These are phyloP conservation scores for Bombus soroeensis DNA, from an alignment of 1,140 invertebrate genomes.

Conservation along the genomic window DNA sequence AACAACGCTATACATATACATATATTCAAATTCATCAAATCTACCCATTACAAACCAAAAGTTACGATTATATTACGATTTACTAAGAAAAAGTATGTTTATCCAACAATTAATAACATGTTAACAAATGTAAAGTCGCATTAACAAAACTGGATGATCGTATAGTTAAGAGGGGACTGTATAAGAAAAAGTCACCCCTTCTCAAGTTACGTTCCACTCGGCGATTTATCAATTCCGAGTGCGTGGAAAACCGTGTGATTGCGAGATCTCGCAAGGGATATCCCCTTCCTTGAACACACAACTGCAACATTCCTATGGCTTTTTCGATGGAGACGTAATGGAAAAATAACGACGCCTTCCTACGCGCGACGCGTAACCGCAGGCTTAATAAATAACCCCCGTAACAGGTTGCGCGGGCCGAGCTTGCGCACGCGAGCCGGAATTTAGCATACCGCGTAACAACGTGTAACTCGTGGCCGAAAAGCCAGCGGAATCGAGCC, in stretches of 20 bases:
- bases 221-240: conserved; percentile 11
- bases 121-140: not conserved
- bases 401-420: conserved; percentile 30
- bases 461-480: conserved; percentile 34
- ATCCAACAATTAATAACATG: not conserved
- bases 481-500: not conserved
- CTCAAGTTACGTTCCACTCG: not conserved
- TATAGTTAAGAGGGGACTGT: too few species aligned
- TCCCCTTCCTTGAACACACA: not conserved
- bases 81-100: not conserved
- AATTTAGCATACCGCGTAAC: conserved; percentile 40
- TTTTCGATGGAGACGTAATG: conserved; percentile 42
- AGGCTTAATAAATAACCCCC: conserved; percentile 35
- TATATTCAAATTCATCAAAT: not conserved
- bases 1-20: too few species aligned
- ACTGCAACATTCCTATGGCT: not conserved
- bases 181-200: not conserved
- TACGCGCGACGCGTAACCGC: conserved; percentile 30
- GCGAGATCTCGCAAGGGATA: not conserved
- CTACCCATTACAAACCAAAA: not conserved
- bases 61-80: not conserved
- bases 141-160: too few species aligned
- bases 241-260: conserved; percentile 15
- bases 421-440: conserved; percentile 24
- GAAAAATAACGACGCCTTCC: conserved; percentile 43